Percentiles rank a stretch among this genome's conserved stretches.
phyloP scores from a whole-genome alignment of 2,113 vertebrate species.

The Phylloscopus trochiloides region DNA sequence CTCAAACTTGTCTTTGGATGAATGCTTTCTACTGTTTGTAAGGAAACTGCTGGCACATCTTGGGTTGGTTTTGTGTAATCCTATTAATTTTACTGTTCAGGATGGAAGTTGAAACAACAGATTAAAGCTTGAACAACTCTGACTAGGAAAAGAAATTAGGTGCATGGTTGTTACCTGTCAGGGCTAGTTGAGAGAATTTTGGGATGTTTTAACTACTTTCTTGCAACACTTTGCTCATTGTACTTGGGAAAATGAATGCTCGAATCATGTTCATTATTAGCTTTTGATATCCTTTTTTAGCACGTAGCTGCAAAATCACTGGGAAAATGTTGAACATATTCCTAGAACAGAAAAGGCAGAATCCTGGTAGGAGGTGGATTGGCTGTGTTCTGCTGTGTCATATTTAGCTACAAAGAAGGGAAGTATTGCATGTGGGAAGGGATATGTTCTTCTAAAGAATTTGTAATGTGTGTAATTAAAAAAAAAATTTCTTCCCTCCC shows the following conservation, averaged over 20 bases:
- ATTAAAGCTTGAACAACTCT: neutral
- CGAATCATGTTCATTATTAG: neutral
- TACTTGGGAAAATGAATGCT: neutral
- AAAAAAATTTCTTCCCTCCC: neutral
- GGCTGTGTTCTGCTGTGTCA: constrained; percentile 31
- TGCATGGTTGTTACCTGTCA: neutral
- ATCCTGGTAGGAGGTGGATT: neutral
- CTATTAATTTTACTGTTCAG: neutral
- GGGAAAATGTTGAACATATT: neutral
- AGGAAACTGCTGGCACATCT: neutral
- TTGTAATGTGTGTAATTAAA: neutral
- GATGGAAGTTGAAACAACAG: neutral
- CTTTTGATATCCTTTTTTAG: neutral
- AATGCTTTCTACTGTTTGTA: neutral
- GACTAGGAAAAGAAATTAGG: neutral
- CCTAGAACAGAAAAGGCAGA: neutral
- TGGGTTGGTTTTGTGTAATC: neutral
- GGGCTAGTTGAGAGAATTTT: neutral
- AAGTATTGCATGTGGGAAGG: neutral
- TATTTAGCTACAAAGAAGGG: neutral
- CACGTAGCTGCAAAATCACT: neutral
- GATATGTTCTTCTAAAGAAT: neutral
- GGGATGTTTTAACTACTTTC: neutral
- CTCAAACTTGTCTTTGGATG: neutral
- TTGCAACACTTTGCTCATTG: neutral